Evolutionary conservation across 2,113 vertebrate genomes (phyloP).

Genomic region (Pelmatolapia mariae): DNA sequence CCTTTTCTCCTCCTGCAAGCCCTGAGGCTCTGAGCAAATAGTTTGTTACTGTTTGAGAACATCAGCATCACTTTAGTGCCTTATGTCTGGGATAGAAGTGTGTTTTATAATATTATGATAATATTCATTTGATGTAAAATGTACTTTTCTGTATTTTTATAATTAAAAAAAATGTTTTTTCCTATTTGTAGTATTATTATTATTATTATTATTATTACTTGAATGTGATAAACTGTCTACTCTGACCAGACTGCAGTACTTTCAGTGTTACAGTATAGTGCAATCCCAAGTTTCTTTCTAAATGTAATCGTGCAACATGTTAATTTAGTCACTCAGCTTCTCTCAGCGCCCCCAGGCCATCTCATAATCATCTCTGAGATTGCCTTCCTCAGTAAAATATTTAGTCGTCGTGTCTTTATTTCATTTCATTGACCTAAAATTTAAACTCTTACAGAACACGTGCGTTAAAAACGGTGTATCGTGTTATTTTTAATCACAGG

Average conservation of each 20-base stretch:
- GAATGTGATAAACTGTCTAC: neutral
- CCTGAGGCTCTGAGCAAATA: neutral
- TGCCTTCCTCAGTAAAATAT: neutral
- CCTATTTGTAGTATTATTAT: no score
- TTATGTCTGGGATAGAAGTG: neutral
- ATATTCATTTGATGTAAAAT: neutral
- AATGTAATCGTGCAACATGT: neutral
- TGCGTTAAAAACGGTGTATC: neutral
- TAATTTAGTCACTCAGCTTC: neutral
- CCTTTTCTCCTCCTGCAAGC: neutral
- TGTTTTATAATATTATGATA: fast-evolving
- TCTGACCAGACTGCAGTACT: neutral
- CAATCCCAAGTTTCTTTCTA: neutral
- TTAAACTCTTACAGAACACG: neutral
- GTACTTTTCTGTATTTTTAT: neutral
- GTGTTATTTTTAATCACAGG: neutral
- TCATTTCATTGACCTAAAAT: neutral
- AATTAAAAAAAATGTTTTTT: neutral
- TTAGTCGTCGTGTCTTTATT: neutral
- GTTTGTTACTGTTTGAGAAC: neutral
- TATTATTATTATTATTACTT: neutral
- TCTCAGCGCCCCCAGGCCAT: neutral
- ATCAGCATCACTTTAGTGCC: neutral
- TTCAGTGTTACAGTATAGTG: neutral
- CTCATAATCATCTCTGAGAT: neutral